Evolutionary conservation across 2,797 vertebrate genomes (phyloP), one percentile per base, ranked within the genome.

Genomic region (Mormyrus hasselquistii): DNA sequence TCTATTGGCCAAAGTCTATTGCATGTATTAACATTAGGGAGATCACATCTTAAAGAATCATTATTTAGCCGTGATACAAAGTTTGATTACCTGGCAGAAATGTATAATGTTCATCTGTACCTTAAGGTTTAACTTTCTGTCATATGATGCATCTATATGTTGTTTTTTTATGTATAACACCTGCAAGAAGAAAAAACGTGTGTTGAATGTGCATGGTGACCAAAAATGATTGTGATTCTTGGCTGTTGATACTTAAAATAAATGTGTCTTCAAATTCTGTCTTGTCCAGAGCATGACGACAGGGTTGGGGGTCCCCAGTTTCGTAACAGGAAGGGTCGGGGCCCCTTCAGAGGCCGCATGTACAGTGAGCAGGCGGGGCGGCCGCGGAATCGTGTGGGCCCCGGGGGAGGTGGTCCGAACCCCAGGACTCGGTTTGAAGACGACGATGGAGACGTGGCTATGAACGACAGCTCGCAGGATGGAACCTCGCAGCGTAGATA

Each of bases 261-360:
- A 29, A 52, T 53, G 38, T 49, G 4, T 16, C 53, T 85, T 52
- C 83, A 14, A 52, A 29, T 85, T 83, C 79, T 85, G n/a, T 85
- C n/a, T 85, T 85, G 9, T 85, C 5, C 89, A 98, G 98, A 98
- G 79, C 97, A 98, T 4, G 97, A 98, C 92, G 96, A 98, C 73
- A 94, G 96, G 2, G 95, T 96, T 3, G 93, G 93, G 4, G 91
- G 91, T n/a, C 95, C 96, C 88, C 94, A 94, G 8, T 96, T 94
- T 86, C 96, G 96, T 89, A 96, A 93, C 90, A 95, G 95, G 79
- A 98, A 96, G 92, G 95, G 95, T 50, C 95, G 96, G 38, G 96
- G 96, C 0, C 91, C 95, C 16, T 95, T 97, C 90, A 96, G 96
- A 47, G 96, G 95, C 76, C 96, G 95, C 29, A 90, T 94, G 1